phyloP scores from a whole-genome alignment of 1,140 invertebrate genomes.

The Scaptomyza hsui region DNA sequence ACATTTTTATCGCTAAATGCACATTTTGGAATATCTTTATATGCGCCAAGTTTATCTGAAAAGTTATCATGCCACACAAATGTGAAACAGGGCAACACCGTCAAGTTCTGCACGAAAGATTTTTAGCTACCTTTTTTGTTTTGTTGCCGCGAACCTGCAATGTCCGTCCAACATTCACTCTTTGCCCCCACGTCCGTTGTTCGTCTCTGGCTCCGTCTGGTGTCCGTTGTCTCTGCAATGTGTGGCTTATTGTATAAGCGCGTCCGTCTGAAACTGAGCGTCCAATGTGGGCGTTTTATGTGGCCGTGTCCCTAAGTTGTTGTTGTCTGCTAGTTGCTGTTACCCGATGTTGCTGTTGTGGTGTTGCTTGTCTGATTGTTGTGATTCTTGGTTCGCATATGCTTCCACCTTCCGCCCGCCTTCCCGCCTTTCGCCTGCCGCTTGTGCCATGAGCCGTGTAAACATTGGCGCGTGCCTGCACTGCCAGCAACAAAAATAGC shows the following conservation, averaged over 20 bases:
- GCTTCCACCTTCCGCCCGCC: constrained; percentile 17
- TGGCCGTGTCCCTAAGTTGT: constrained; percentile 54
- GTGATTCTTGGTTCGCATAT: constrained; percentile 77
- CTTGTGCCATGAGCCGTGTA: constrained; percentile 76
- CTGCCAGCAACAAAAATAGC: constrained; percentile 54
- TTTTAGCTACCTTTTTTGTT: constrained; percentile 68
- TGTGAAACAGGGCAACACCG: constrained; percentile 32
- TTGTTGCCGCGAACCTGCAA: constrained; percentile 19
- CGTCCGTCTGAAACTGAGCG: constrained; percentile 44
- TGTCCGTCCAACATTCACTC: constrained; percentile 26
- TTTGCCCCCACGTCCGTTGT: not conserved
- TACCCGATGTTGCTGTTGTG: constrained; percentile 45
- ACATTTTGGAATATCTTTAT: not conserved
- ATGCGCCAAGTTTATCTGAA: not conserved
- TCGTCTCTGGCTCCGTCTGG: not conserved
- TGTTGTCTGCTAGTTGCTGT: constrained; percentile 34
- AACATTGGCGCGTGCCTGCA: constrained; percentile 78
- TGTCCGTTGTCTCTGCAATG: constrained; percentile 43
- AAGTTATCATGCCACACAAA: constrained; percentile 16
- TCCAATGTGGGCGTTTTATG: constrained; percentile 74
- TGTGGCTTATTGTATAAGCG: constrained; percentile 73
- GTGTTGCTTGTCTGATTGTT: constrained; percentile 71
- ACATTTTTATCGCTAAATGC: not conserved
- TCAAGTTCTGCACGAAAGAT: constrained; percentile 78
- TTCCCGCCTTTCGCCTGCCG: constrained; percentile 29